Evolutionary conservation across 2,797 vertebrate species (phyloP).

Genomic region (Acanthopagrus latus): DNA sequence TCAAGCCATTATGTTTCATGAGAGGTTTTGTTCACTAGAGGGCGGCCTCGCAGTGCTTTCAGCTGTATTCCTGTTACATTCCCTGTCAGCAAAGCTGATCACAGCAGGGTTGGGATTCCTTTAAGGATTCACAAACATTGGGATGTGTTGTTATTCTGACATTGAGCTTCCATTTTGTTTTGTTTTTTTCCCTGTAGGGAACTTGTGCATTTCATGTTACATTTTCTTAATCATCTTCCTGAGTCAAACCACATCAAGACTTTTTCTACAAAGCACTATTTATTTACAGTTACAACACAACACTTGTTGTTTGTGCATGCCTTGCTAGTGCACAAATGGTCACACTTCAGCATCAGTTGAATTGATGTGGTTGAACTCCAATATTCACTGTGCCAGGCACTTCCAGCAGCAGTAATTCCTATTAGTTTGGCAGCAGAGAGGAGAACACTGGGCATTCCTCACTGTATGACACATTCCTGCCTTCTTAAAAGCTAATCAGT

Average conservation of each 20-base stretch:
- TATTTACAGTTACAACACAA: constrained; percentile 49
- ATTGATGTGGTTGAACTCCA: constrained; percentile 24
- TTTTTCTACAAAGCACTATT: constrained; percentile 48
- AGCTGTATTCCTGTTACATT: constrained; percentile 21
- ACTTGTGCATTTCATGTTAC: constrained; percentile 35
- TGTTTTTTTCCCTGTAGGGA: background rate
- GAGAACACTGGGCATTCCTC: constrained; percentile 65
- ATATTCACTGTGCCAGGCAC: constrained; percentile 59
- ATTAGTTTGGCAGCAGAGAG: constrained; percentile 40
- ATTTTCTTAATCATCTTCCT: constrained; percentile 4
- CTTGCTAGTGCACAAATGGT: constrained; percentile 15
- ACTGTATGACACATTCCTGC: constrained; percentile 66
- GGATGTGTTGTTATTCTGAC: constrained; percentile 28
- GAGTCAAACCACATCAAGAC: constrained; percentile 1
- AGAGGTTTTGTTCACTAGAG: constrained; percentile 66
- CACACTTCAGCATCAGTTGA: constrained; percentile 1
- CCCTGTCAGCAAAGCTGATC: constrained; percentile 1
- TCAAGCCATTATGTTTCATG: constrained; percentile 12
- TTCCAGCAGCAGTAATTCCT: constrained; percentile 53
- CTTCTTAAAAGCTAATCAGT: constrained; percentile 57
- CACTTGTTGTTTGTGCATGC: background rate
- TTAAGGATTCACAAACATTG: constrained; percentile 29
- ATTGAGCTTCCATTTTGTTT: background rate
- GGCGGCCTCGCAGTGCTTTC: constrained; percentile 53
- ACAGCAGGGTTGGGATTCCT: constrained; percentile 21